Evolutionary conservation across 2,797 vertebrate genomes (phyloP).

Genomic region (Labroides dimidiatus): DNA sequence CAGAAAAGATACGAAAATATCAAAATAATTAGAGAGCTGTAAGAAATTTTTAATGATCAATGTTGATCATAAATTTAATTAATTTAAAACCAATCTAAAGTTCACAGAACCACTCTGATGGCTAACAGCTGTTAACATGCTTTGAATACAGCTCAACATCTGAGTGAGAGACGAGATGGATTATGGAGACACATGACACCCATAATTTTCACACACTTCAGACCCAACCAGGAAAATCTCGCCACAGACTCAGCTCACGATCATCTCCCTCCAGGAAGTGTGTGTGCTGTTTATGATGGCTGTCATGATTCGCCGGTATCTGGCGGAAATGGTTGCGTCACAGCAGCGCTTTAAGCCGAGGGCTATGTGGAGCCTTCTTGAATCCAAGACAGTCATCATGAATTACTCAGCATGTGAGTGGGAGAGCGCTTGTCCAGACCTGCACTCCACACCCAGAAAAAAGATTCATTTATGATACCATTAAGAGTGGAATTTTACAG

Average conservation of each 20-base stretch:
- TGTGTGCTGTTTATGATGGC: slow-evolving; percentile 24
- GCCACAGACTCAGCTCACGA: slow-evolving; percentile 2
- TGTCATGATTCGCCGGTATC: slow-evolving; percentile 18
- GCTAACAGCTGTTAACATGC: neutral
- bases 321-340: slow-evolving; percentile 56
- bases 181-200: slow-evolving; percentile 10
- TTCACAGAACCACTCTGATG: neutral
- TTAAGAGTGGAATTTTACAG: slow-evolving; percentile 19
- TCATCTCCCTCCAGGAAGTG: slow-evolving; percentile 5
- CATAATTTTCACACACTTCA: neutral
- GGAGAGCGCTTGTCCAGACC: slow-evolving; percentile 61
- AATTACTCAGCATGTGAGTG: slow-evolving; percentile 67
- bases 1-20: neutral
- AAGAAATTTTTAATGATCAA: neutral
- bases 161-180: neutral
- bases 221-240: neutral
- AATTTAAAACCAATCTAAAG: neutral
- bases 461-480: slow-evolving; percentile 1
- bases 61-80: slow-evolving; percentile 1
- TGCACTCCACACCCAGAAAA: slow-evolving; percentile 65
- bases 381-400: slow-evolving; percentile 43
- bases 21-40: neutral
- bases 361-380: slow-evolving; percentile 14
- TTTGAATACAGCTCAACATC: slow-evolving; percentile 5
- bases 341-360: slow-evolving; percentile 17